A percentile compares a stretch with the other conserved stretches of the same genome.
Evolutionary conservation across 2,888 invertebrate genomes (phyloP).

Genomic region (Seladonia tumulorum): DNA sequence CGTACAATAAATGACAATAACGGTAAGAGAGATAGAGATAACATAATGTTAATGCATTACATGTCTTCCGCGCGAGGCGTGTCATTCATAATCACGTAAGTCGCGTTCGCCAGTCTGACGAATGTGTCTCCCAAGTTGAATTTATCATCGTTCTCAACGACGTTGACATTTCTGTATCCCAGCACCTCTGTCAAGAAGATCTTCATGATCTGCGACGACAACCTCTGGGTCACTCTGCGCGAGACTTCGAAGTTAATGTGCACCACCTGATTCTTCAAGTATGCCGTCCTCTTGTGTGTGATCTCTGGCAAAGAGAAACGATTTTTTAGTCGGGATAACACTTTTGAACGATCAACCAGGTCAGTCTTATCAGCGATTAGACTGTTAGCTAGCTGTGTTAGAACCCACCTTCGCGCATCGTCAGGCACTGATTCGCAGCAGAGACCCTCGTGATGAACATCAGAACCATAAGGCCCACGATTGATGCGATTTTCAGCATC

Average conservation of each 20-base stretch:
- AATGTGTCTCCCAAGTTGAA: conserved; percentile 82
- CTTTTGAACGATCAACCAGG: not conserved
- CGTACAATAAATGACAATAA: not conserved
- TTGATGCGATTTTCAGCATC: conserved; percentile 72
- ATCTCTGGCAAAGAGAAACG: conserved; percentile 82
- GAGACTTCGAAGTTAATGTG: conserved; percentile 86
- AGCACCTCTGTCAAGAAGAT: conserved; percentile 86
- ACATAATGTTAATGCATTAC: not conserved
- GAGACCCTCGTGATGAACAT: conserved; percentile 61
- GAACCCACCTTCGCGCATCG: conserved; percentile 75
- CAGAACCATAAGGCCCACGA: conserved; percentile 72
- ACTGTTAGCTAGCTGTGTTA: too few species aligned
- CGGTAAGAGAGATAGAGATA: too few species aligned
- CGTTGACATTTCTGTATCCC: conserved; percentile 84
- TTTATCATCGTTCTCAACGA: conserved; percentile 83
- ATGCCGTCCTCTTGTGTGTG: conserved; percentile 84
- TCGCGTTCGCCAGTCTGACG: conserved; percentile 76
- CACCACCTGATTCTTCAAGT: conserved; percentile 81
- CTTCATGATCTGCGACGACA: conserved; percentile 86
- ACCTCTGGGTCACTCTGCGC: conserved; percentile 85
- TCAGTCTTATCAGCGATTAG: not conserved
- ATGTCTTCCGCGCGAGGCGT: not conserved
- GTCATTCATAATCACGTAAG: conserved; percentile 39
- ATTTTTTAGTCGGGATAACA: not conserved
- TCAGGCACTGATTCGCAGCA: conserved; percentile 76